Percentiles rank a stretch among this genome's conserved stretches.
Evolutionary conservation across 2,888 invertebrate genomes (phyloP).

Genomic region (Hyles lineata): DNA sequence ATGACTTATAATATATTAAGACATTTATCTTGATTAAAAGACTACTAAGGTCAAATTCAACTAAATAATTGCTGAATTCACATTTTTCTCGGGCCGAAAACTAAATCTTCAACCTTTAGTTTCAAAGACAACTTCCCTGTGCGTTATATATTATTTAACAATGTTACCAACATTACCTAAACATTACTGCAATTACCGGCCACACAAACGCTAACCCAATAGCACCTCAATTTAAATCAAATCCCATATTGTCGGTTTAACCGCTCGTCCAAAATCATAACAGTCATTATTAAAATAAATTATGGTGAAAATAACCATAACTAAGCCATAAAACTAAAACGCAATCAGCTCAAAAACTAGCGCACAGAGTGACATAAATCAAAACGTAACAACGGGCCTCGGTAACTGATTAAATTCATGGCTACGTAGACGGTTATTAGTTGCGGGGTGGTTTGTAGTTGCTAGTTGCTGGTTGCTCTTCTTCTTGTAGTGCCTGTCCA

Average conservation of each 20-base stretch:
- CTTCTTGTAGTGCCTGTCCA: not conserved
- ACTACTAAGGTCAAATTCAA: no score
- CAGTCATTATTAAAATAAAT: slow-evolving; percentile 54
- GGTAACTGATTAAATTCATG: slow-evolving; percentile 68
- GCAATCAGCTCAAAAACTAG: slow-evolving; percentile 73
- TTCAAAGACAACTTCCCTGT: no score
- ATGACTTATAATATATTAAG: no score
- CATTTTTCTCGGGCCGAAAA: no score
- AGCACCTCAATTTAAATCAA: slow-evolving; percentile 20
- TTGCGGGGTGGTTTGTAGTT: not conserved
- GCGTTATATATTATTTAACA: no score
- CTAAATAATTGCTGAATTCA: no score
- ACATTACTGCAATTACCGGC: no score
- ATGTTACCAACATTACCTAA: no score
- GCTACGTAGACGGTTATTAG: slow-evolving; percentile 6
- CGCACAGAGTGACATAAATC: slow-evolving; percentile 64
- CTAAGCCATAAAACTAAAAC: slow-evolving; percentile 65
- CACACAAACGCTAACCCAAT: not conserved
- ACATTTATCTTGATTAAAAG: no score
- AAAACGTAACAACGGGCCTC: slow-evolving; percentile 59
- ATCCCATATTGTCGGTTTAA: slow-evolving; percentile 28
- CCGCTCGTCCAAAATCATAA: slow-evolving; percentile 32
- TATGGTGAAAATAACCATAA: slow-evolving; percentile 41
- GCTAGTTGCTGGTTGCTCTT: not conserved
- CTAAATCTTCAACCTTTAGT: no score